A percentile compares a stretch with the other conserved stretches of the same genome.
phyloP scores from a whole-genome alignment of 2,113 vertebrate species.

The Stegostoma tigrinum region DNA sequence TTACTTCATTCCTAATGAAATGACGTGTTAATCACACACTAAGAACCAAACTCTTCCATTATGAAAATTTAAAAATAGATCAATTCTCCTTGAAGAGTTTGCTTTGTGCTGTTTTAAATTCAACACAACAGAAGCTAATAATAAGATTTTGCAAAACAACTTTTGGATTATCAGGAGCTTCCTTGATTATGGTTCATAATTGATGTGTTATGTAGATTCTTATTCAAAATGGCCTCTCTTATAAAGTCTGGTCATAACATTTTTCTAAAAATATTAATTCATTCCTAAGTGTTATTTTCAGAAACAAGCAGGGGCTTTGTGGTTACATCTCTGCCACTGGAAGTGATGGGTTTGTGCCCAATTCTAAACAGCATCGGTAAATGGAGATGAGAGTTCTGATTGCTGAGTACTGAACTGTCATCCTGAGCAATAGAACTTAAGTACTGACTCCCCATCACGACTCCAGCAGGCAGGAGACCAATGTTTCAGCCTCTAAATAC shows the following conservation, averaged over 20 bases:
- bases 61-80: neutral
- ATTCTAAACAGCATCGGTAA: neutral
- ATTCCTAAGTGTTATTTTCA: neutral
- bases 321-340: too few relatives aligned
- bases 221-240: neutral
- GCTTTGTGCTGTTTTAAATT: neutral
- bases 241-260: neutral
- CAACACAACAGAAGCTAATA: neutral
- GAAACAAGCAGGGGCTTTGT: neutral
- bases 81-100: neutral
- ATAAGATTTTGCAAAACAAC: neutral
- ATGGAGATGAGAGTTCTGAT: neutral
- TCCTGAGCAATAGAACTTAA: neutral
- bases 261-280: neutral
- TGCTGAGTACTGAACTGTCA: neutral
- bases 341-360: neutral
- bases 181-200: neutral
- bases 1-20: neutral
- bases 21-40: neutral
- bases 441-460: neutral
- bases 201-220: neutral
- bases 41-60: neutral
- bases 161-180: neutral
- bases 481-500: neutral
- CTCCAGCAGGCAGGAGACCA: neutral